Evolutionary conservation across 1,140 invertebrate genomes (phyloP).

Genomic region (Batillaria attramentaria): DNA sequence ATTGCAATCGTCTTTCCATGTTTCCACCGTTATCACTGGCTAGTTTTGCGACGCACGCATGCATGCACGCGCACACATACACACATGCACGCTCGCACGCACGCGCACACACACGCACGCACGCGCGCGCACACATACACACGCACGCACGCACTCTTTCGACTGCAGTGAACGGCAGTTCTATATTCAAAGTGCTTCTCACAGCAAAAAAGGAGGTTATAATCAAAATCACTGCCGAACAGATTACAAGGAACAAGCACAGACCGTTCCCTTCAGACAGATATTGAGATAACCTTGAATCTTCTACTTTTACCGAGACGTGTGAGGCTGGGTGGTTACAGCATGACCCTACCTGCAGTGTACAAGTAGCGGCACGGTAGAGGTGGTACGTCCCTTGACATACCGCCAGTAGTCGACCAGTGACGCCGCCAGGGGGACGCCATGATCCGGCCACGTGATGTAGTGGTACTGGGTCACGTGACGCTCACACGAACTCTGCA

Average conservation of each 20-base stretch:
- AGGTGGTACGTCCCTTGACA: constrained; percentile 33
- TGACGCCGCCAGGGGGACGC: constrained; percentile 76
- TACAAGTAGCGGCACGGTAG: constrained; percentile 41
- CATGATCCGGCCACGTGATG: constrained; percentile 78
- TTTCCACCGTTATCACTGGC: neutral
- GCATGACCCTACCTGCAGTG: constrained; percentile 53
- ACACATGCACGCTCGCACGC: neutral
- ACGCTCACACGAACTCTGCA: constrained; percentile 64
- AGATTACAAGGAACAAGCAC: too few relatives aligned
- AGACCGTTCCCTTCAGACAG: too few relatives aligned
- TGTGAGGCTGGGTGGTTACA: too few relatives aligned
- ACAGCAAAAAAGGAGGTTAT: too few relatives aligned
- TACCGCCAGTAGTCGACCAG: constrained; percentile 77
- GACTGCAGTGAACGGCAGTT: neutral
- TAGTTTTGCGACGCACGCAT: neutral
- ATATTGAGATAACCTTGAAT: too few relatives aligned
- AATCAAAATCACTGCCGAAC: too few relatives aligned
- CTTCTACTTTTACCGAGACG: too few relatives aligned
- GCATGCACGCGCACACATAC: too few relatives aligned
- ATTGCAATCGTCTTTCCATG: neutral
- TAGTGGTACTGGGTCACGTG: constrained; percentile 78
- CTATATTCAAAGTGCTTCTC: too few relatives aligned
- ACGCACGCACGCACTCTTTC: neutral
- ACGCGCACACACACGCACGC: neutral
- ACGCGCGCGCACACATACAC: neutral